These are phyloP conservation scores for Serrognathus titanus DNA, from an alignment of 2,888 invertebrate species.

Conservation along the genomic window DNA sequence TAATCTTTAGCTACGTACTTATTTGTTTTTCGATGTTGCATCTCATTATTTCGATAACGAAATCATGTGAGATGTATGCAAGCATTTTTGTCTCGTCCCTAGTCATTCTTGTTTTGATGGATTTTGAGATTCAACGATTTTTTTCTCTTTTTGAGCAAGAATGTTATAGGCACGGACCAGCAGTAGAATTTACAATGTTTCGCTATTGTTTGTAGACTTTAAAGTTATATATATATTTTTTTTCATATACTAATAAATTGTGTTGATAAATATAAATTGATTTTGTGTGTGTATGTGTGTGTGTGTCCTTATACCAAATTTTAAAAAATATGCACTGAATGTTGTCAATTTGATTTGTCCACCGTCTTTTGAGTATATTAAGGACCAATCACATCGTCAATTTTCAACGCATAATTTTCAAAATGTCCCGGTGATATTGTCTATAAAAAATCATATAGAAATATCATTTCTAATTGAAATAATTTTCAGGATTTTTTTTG, in stretches of 20 bases:
- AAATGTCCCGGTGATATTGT: no score
- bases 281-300: slow-evolving; percentile 12
- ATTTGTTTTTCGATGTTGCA: not conserved
- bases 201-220: slow-evolving; percentile 13
- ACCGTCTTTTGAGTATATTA: no score
- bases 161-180: slow-evolving; percentile 14
- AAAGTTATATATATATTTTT: slow-evolving; percentile 14
- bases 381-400: no score
- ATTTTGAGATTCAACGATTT: slow-evolving; percentile 1
- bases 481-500: no score
- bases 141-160: slow-evolving; percentile 8
- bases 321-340: no score
- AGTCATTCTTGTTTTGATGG: slow-evolving; percentile 12
- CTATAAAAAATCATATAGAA: no score
- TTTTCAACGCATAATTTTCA: no score
- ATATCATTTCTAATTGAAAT: no score
- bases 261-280: slow-evolving; percentile 20
- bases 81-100: slow-evolving; percentile 10
- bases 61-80: slow-evolving; percentile 12
- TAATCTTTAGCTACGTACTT: not conserved
- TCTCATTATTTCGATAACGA: slow-evolving; percentile 11
- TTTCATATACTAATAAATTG: slow-evolving; percentile 21
- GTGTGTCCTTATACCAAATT: slow-evolving; percentile 7
- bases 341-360: no score
- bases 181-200: not conserved